phyloP scores from a whole-genome alignment of 2,888 invertebrate genomes.

The Sarcophaga variegata region DNA sequence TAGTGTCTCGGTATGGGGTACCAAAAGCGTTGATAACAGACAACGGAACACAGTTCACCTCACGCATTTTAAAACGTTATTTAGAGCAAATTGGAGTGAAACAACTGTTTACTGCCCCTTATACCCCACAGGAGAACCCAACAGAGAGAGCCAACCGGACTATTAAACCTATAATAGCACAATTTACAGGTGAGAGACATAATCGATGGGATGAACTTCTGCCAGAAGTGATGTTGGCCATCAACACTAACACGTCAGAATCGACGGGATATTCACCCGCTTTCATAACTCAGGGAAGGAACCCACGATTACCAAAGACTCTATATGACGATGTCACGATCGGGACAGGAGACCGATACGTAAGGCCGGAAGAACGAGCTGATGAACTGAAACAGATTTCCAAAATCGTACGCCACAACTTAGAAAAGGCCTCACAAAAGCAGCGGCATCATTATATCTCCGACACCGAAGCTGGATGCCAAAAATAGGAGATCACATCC shows the following conservation, averaged over 20 bases:
- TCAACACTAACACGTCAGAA: no score
- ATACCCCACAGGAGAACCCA: no score
- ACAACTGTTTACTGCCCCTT: no score
- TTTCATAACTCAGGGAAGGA: no score
- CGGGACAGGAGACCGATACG: neutral
- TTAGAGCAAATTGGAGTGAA: no score
- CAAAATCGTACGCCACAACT: neutral
- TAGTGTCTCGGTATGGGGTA: neutral
- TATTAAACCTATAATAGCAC: constrained; percentile 32
- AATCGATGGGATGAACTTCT: constrained; percentile 24
- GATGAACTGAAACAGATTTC: constrained; percentile 25
- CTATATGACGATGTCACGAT: constrained; percentile 31
- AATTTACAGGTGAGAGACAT: constrained; percentile 1
- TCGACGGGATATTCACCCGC: no score
- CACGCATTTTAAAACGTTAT: no score
- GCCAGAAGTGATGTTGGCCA: no score
- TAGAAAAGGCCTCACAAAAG: neutral
- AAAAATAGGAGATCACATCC: constrained; percentile 6
- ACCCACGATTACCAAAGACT: no score
- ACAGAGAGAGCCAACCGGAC: no score
- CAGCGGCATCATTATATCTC: constrained; percentile 23
- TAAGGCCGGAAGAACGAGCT: neutral
- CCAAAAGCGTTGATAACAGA: constrained; percentile 39
- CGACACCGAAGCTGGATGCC: constrained; percentile 5
- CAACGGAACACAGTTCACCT: no score